Conservation (phyloP, 2,797 vertebrate species). For the Mormyrops attenuatus region DNA sequence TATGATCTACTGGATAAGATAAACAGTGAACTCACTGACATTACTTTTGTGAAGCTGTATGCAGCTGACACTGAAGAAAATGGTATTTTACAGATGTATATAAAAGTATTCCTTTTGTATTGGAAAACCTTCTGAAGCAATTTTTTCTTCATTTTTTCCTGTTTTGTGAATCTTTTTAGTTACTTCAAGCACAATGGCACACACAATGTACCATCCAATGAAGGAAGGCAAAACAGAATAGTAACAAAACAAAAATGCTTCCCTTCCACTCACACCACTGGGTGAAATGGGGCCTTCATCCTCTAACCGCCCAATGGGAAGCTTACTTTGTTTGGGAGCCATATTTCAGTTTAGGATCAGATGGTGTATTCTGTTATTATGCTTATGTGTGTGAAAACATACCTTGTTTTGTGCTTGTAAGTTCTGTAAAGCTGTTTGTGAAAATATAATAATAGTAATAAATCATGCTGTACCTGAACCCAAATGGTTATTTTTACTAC, state of each 20-base stretch:
- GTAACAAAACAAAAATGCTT: neutral
- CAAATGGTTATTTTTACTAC: neutral
- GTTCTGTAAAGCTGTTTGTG: neutral
- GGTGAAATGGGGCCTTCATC: neutral
- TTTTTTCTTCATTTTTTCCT: neutral
- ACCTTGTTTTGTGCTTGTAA: neutral
- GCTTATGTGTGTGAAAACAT: neutral
- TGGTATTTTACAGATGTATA: neutral
- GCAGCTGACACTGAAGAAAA: neutral
- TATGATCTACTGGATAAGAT: constrained; percentile 10
- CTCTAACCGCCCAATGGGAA: neutral
- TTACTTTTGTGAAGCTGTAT: neutral
- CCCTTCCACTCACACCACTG: neutral
- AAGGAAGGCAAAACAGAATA: neutral
- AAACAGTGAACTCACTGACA: constrained; percentile 1
- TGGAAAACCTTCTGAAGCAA: neutral
- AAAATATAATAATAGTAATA: neutral
- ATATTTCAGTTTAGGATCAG: neutral
- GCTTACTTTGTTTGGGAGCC: neutral
- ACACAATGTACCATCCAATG: neutral
- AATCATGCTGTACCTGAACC: neutral
- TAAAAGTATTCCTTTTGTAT: neutral
- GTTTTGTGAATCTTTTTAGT: neutral
- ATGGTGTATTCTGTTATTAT: neutral
- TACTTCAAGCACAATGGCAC: neutral